Base-by-base conservation (phyloP, 2,888 invertebrate genomes). In the Prenolepis imparis region DNA sequence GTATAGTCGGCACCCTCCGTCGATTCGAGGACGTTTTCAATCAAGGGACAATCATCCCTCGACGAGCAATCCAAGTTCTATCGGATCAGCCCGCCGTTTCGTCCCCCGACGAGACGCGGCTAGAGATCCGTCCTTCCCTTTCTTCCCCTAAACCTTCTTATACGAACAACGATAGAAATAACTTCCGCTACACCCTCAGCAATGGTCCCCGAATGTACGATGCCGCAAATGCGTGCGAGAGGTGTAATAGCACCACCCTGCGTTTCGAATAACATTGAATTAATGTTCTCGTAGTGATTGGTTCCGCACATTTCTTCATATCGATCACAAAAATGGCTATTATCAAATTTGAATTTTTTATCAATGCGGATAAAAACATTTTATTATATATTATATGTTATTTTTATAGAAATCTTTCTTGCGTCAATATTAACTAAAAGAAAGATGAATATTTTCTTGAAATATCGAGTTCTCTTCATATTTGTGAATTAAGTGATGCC, bases 21-120 rank as follows among this genome's bases (percentile, higher is more conserved):
- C 90, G 90, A 84, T 83, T 66, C 89, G 90, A 86, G 89, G 88
- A 89, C 87, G 87, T 88, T 91, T 91, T 89, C 91, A 91, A 92
- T 92, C 90, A 91, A 90, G 91, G 91, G 90, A 91, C 91, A 92
- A 92, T 92, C 92, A 91, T 92, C 91, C 91, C 91, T 89, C 91
- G 90, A 90, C 89, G 87, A 90, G 89, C 90, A 84, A 89, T 87
- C 89, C 90, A 92, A 88, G 88, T 91, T 91, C 89, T 91, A 90
- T 91, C 90, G 88, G 87, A 92, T 90, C 90, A 89, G 81, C 81
- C 87, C 82, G 70, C 64, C 84, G 84, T 88, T 59, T 64, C 70
- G 81, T 83, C 89, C 84, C 82, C 73, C 66, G 80, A 39, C 82
- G 88, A 73, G 72, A 85, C 80, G 67, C 74, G 87, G 84, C 61